phyloP scores from a whole-genome alignment of 2,113 vertebrate species.

The Eupsittula cactorum region DNA sequence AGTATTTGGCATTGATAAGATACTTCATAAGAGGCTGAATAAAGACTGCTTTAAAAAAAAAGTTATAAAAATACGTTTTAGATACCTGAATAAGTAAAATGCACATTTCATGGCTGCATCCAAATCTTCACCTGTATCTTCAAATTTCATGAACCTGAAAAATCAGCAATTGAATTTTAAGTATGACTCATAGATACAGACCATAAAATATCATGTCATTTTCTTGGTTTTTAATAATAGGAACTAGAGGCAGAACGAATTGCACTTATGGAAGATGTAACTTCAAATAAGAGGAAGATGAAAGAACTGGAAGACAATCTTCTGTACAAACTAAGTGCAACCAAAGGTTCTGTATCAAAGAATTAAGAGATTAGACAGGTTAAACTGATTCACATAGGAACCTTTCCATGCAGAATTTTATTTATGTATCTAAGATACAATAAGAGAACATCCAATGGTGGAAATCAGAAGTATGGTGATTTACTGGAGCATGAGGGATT shows the following conservation, averaged over 20 bases:
- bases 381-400: neutral
- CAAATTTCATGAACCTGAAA: neutral
- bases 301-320: constrained; percentile 82
- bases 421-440: neutral
- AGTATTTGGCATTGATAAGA: neutral
- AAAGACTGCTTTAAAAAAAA: neutral
- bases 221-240: constrained; percentile 58
- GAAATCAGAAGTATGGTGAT: neutral
- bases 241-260: constrained; percentile 78
- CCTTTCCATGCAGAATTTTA: neutral
- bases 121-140: constrained; percentile 65
- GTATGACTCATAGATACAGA: neutral
- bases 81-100: neutral
- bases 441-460: neutral
- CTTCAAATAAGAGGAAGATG: constrained; percentile 81
- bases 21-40: neutral
- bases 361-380: neutral
- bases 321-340: constrained; percentile 78
- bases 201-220: neutral
- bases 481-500: neutral
- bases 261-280: constrained; percentile 80
- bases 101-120: neutral
- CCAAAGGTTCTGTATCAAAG: constrained; percentile 70
- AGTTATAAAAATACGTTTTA: neutral
- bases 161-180: neutral